Evolutionary conservation across 2,888 invertebrate genomes (phyloP).

Genomic region (Eucera pruinosa): DNA sequence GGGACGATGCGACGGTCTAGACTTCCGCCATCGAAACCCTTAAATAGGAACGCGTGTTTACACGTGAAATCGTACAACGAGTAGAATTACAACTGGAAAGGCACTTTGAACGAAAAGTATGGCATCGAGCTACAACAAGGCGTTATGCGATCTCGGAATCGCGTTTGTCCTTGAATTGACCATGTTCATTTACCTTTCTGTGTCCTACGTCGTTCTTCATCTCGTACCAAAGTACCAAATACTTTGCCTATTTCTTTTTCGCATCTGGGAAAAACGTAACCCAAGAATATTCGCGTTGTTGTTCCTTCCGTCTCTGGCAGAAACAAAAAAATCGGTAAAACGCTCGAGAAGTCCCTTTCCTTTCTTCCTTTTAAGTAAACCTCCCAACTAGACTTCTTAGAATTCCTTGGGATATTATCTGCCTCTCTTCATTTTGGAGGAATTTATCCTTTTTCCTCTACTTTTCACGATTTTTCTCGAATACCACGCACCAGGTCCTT

Average conservation of each 20-base stretch:
- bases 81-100: slow-evolving; percentile 64
- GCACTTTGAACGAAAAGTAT: slow-evolving; percentile 74
- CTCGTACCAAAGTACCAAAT: neutral
- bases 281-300: neutral
- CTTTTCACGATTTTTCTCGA: neutral
- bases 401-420: neutral
- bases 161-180: slow-evolving; percentile 38
- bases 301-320: slow-evolving; percentile 23
- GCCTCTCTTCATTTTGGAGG: neutral
- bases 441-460: neutral
- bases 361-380: slow-evolving; percentile 14
- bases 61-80: slow-evolving; percentile 39
- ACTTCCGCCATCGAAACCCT: slow-evolving; percentile 10
- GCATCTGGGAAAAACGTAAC: neutral
- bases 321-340: slow-evolving; percentile 19
- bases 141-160: slow-evolving; percentile 6
- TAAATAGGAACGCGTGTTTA: slow-evolving; percentile 48
- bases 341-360: slow-evolving; percentile 37
- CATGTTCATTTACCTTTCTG: slow-evolving; percentile 19
- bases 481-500: neutral
- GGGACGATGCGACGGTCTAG: slow-evolving; percentile 2
- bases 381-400: neutral
- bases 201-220: neutral
- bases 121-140: slow-evolving; percentile 51
- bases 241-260: neutral